A percentile compares a stretch with the other conserved stretches of the same genome.
Conservation (phyloP, 2,888 invertebrate genomes). For the Drosophila macrospina region DNA sequence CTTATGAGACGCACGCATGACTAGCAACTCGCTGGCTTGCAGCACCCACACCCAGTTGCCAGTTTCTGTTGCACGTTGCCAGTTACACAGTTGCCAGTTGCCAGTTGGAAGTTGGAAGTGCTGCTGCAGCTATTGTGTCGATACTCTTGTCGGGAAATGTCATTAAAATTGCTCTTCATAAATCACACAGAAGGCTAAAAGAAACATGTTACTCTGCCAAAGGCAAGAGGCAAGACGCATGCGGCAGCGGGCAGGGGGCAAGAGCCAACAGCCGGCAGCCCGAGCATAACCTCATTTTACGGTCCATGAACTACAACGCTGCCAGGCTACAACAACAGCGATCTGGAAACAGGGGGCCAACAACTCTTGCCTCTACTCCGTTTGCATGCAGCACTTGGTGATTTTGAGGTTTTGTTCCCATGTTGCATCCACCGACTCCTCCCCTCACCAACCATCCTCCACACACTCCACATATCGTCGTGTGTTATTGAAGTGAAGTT, state of each 20-base stretch:
- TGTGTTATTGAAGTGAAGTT: conserved; percentile 59
- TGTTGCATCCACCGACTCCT: neutral
- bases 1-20: conserved; percentile 62
- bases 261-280: conserved; percentile 56
- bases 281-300: conserved; percentile 83
- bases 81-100: conserved; percentile 20
- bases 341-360: conserved; percentile 26
- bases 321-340: conserved; percentile 16
- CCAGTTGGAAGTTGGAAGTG: conserved; percentile 39
- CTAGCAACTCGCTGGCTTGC: conserved; percentile 52
- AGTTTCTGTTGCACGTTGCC: conserved; percentile 1
- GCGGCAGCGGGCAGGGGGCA: conserved; percentile 15
- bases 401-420: conserved; percentile 42
- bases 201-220: conserved; percentile 66
- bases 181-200: conserved; percentile 73
- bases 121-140: conserved; percentile 63
- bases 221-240: conserved; percentile 10
- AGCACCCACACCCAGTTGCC: conserved; percentile 42
- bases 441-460: neutral
- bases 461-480: neutral
- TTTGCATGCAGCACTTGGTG: conserved; percentile 42
- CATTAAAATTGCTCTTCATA: conserved; percentile 85
- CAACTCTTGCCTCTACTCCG: conserved; percentile 31
- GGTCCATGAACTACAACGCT: conserved; percentile 77
- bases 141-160: conserved; percentile 79